These are phyloP conservation scores for Cephus cinctus DNA, from an alignment of 1,140 invertebrate genomes.

Conservation along the genomic window DNA sequence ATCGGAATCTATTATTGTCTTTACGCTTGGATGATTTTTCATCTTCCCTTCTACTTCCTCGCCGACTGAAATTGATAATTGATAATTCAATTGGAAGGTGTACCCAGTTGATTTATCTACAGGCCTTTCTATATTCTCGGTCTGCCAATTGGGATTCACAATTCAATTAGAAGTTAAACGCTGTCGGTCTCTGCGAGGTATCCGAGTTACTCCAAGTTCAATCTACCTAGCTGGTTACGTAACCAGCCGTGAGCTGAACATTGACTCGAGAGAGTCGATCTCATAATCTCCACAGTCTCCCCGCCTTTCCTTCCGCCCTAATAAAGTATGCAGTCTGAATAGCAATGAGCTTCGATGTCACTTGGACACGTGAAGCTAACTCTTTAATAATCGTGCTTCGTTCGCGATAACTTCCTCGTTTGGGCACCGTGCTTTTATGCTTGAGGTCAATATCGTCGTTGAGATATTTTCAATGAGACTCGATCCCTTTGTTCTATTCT, in stretches of 20 bases:
- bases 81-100: constrained; percentile 42
- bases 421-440: too few species aligned
- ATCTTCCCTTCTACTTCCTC: too few species aligned
- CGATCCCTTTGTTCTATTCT: too few species aligned
- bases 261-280: constrained; percentile 26
- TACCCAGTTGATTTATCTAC: constrained; percentile 45
- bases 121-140: constrained; percentile 29
- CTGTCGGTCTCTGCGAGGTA: constrained; percentile 39
- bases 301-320: constrained; percentile 31
- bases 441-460: too few species aligned
- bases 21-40: too few species aligned
- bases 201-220: constrained; percentile 34
- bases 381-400: constrained; percentile 34
- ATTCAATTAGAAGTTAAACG: constrained; percentile 51
- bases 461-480: too few species aligned
- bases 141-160: constrained; percentile 40
- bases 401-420: too few species aligned
- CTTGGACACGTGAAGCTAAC: constrained; percentile 26
- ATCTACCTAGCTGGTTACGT: constrained; percentile 20
- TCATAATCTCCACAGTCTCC: constrained; percentile 39
- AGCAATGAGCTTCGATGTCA: constrained; percentile 39
- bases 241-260: constrained; percentile 4
- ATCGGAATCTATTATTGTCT: too few species aligned
- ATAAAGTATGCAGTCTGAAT: constrained; percentile 46
- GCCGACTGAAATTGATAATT: too few species aligned